These are phyloP conservation scores for Catocala fraxini DNA, from an alignment of 2,888 invertebrate genomes.

Conservation along the genomic window DNA sequence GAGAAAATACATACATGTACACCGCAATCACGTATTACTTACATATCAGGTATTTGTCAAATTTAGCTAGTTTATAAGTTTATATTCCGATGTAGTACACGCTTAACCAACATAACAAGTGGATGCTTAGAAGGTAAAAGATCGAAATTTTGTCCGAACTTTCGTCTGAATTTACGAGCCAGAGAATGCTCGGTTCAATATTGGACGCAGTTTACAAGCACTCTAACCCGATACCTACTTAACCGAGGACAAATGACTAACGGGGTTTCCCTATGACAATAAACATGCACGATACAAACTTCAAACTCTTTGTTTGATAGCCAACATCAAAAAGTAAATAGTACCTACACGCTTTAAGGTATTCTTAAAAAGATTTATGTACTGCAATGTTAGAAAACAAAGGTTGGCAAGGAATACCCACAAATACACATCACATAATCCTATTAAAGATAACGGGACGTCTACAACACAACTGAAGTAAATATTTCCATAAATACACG, in stretches of 20 bases:
- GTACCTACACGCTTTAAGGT: neutral
- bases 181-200: too few relatives aligned
- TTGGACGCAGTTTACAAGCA: too few relatives aligned
- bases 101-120: too few relatives aligned
- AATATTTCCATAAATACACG: neutral
- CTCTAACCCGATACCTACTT: neutral
- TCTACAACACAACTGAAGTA: constrained; percentile 11
- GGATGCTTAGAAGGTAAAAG: too few relatives aligned
- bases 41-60: too few relatives aligned
- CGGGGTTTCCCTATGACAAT: neutral
- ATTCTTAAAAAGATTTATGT: neutral
- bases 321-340: neutral
- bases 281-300: neutral
- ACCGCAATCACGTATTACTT: too few relatives aligned
- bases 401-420: constrained; percentile 36
- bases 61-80: too few relatives aligned
- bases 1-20: too few relatives aligned
- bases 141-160: too few relatives aligned
- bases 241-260: neutral
- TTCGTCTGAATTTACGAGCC: too few relatives aligned
- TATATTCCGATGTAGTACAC: too few relatives aligned
- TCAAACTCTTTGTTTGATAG: constrained; percentile 6
- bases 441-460: constrained; percentile 29
- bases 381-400: constrained; percentile 21
- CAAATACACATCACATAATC: constrained; percentile 44